These are phyloP conservation scores for Staurois parvus DNA, from an alignment of 2,797 vertebrate genomes.

Conservation along the genomic window DNA sequence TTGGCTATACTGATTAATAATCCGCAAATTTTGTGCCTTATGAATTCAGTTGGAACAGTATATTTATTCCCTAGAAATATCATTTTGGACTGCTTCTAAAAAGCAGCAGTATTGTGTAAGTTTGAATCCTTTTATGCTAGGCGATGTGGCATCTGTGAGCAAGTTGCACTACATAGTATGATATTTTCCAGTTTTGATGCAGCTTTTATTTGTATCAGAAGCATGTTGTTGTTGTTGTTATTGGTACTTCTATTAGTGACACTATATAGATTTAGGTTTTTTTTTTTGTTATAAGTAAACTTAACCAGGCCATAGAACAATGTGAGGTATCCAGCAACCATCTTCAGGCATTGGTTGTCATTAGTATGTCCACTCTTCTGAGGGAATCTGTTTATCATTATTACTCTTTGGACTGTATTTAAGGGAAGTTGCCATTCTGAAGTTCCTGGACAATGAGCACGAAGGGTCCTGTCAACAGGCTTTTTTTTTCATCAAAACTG, in stretches of 20 bases:
- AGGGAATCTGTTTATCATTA: neutral
- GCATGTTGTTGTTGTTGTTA: neutral
- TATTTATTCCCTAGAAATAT: neutral
- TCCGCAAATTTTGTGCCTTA: conserved; percentile 46
- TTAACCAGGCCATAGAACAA: neutral
- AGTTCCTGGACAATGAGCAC: too few species aligned
- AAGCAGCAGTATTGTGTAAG: neutral
- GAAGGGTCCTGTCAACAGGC: too few species aligned
- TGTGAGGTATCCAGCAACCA: neutral
- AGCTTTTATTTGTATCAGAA: neutral
- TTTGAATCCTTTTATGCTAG: neutral
- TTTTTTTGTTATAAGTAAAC: neutral
- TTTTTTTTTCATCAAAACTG: too few species aligned
- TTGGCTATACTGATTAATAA: conserved; percentile 12
- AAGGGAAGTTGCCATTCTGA: neutral
- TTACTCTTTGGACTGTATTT: neutral
- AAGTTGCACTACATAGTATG: neutral
- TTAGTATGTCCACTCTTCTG: neutral
- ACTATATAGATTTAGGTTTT: neutral
- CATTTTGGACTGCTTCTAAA: neutral
- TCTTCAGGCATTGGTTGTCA: neutral
- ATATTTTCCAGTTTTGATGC: neutral
- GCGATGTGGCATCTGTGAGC: conserved; percentile 1
- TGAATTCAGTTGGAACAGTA: neutral
- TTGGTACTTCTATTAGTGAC: neutral